A percentile compares a stretch with the other conserved stretches of the same genome.
These are phyloP conservation scores for Hyperoodon ampullatus DNA, from an alignment of 2,113 vertebrate species.

Conservation along the genomic window DNA sequence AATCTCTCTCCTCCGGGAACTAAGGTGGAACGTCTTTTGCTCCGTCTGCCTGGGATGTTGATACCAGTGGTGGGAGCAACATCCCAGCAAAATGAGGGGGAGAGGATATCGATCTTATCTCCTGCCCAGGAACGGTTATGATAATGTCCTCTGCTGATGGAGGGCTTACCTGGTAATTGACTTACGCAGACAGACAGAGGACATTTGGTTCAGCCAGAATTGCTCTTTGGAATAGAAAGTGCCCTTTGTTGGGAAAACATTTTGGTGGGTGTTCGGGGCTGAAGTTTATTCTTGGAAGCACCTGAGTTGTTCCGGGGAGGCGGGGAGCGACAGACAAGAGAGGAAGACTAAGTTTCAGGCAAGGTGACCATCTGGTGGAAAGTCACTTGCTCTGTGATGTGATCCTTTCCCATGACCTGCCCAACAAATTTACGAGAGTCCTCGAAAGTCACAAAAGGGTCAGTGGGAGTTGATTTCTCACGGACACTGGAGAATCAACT, in stretches of 20 bases:
- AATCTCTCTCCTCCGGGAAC: neutral
- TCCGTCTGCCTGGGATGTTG: neutral
- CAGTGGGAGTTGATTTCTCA: neutral
- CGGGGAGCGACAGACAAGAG: neutral
- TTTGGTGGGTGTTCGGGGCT: neutral
- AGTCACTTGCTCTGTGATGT: neutral
- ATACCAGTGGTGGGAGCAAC: neutral
- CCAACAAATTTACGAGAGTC: neutral
- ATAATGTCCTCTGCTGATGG: neutral
- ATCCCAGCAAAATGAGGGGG: neutral
- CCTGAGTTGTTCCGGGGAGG: neutral
- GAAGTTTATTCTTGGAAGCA: neutral
- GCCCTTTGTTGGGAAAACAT: neutral
- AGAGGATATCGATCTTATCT: neutral
- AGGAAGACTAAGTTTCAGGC: neutral
- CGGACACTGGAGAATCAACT: neutral
- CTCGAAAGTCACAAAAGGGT: neutral
- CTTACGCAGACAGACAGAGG: neutral
- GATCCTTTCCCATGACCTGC: neutral
- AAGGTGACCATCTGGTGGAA: neutral
- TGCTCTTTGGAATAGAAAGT: neutral
- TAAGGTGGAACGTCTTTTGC: neutral
- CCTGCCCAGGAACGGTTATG: neutral
- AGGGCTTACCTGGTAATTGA: neutral
- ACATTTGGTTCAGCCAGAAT: neutral